Conservation (phyloP, 1,140 invertebrate species). For the Zaprionus inermis region DNA sequence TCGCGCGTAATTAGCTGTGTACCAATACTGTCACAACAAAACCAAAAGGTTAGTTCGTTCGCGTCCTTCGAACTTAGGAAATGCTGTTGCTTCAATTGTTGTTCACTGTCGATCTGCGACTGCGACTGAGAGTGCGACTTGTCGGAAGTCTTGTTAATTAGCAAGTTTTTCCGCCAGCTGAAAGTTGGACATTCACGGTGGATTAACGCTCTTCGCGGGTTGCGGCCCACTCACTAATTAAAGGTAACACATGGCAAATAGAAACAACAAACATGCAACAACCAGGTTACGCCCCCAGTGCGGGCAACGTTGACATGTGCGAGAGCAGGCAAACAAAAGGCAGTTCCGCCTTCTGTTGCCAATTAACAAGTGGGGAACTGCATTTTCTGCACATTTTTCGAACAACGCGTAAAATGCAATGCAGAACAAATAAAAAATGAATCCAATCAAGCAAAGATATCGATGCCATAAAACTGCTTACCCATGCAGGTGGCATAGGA, state of each 20-base stretch:
- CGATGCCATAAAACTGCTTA: not conserved
- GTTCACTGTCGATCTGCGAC: not conserved
- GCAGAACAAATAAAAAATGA: not conserved
- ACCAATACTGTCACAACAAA: not conserved
- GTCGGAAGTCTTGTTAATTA: slow-evolving; percentile 42
- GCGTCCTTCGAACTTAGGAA: slow-evolving; percentile 51
- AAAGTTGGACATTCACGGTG: slow-evolving; percentile 43
- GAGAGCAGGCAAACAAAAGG: not conserved
- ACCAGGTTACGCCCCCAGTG: slow-evolving; percentile 19
- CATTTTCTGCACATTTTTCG: slow-evolving; percentile 28
- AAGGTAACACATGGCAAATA: slow-evolving; percentile 35
- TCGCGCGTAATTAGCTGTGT: slow-evolving; percentile 70
- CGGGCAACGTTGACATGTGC: not conserved
- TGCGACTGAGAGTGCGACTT: slow-evolving; percentile 7
- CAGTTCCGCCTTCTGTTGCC: not conserved
- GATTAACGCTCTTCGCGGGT: slow-evolving; percentile 16
- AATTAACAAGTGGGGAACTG: slow-evolving; percentile 16
- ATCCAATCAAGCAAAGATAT: not conserved
- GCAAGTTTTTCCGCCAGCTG: slow-evolving; percentile 42
- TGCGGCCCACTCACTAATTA: slow-evolving; percentile 45
- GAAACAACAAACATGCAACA: slow-evolving; percentile 27
- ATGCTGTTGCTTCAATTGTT: slow-evolving; percentile 30
- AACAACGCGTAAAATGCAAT: slow-evolving; percentile 16
- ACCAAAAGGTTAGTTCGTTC: not conserved
- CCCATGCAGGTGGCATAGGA: not conserved